These are phyloP conservation scores for Pimpla rufipes DNA, from an alignment of 2,888 invertebrate genomes.

Conservation along the genomic window DNA sequence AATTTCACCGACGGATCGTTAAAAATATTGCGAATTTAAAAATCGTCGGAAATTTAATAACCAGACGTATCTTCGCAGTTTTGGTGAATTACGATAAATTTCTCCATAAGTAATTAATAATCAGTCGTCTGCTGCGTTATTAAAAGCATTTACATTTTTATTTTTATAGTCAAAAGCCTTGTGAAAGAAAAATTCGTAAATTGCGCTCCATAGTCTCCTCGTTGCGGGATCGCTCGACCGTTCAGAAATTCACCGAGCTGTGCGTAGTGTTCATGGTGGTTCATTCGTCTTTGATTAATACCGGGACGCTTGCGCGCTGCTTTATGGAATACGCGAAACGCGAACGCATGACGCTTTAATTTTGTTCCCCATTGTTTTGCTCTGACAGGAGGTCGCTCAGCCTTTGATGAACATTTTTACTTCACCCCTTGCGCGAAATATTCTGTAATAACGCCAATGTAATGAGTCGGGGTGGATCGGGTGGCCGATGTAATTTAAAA, in stretches of 20 bases:
- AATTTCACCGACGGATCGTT: too few species aligned
- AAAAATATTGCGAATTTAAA: too few species aligned
- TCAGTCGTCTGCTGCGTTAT: too few species aligned
- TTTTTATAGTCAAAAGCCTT: too few species aligned
- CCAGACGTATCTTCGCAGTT: too few species aligned
- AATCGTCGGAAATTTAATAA: too few species aligned
- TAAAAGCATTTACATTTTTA: too few species aligned
- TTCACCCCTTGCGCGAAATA: not conserved
- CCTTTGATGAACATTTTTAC: constrained; percentile 18
- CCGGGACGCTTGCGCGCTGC: not conserved
- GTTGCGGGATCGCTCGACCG: constrained; percentile 19
- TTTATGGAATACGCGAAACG: constrained; percentile 26
- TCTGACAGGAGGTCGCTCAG: not conserved
- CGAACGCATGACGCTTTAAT: constrained; percentile 37
- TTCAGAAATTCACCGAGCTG: constrained; percentile 23
- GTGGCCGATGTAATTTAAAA: not conserved
- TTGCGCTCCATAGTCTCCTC: too few species aligned
- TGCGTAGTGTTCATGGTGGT: not conserved
- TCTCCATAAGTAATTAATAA: too few species aligned
- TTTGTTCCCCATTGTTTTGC: constrained; percentile 34
- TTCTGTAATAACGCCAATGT: not conserved
- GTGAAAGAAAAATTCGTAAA: too few species aligned
- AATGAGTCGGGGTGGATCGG: not conserved
- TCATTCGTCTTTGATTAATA: constrained; percentile 19
- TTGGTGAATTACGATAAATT: too few species aligned